Base-by-base conservation (phyloP, 2,797 vertebrate species). In the Spea hammondii region DNA sequence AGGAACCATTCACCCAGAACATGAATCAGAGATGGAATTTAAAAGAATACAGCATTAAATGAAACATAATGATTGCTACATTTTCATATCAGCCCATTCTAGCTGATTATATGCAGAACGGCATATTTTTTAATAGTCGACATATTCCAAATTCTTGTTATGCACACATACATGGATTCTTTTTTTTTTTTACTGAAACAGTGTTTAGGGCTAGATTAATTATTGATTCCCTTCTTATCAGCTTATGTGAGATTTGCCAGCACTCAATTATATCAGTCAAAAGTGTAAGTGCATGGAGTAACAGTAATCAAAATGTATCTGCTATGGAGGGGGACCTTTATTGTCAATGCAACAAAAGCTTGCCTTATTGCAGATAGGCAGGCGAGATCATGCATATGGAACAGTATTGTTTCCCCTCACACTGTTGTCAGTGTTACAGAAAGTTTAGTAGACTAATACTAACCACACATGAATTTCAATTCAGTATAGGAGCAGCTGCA, bases 401-500 rank as follows among this genome's bases (percentile, higher is more conserved):
- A 90, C 87, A 91, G 89, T 90, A 91, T 91, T 92, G 90, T 92
- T 89, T 90, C 86, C 87, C 32, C 89, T 90, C 90, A 91, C 91
- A 88, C 90, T 88, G 91, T 92, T 92, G 89, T 90, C 90, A 87
- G 88, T 87, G 68, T 89, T 88, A 92, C 90, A 92, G 91, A 92
- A 91, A 92, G 90, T 93, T 77, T 92, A 90, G 90, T 89, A 89
- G 91, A 92, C 91, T 91, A 92, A 93, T 84, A 90, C 90, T 89
- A 89, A 92, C 92, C 88, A 84, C 89, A 88, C 91, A 93, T 93
- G 92, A 92, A 93, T 93, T 92, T 92, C 92, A 93, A 93, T 93
- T 89, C 92, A 90, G 88, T 89, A 79, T 89, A 89, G 91, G 92
- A 91, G 90, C 92, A 93, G 92, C 92, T 93, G 92, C 92, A 90